Base-by-base conservation (phyloP, 1,140 invertebrate species). In the Trissolcus basalis region DNA sequence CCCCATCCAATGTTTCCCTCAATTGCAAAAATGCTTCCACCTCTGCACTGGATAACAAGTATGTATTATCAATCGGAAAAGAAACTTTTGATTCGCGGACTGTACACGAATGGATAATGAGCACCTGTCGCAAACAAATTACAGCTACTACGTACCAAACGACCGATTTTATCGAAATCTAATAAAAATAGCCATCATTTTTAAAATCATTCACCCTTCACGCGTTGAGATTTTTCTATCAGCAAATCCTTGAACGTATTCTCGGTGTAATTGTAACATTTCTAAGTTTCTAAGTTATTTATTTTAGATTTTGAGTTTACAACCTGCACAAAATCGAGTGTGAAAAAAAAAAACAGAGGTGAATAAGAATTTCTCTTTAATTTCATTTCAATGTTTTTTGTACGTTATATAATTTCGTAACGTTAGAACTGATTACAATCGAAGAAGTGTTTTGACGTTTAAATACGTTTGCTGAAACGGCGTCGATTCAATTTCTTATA, bases 1-100 rank as follows among this genome's bases (percentile, higher is more conserved):
- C n/a, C n/a, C n/a, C 27, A 12, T 36, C 50, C 13, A 49, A 43
- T 15, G 32, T 71, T 49, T 41, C 15, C 50, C 55, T 51, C 16
- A 16, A 60, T 58, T 16, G 16, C 16, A 43, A 58, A n/a, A 41
- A 53, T 47, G 64, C 49, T 36, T 65, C 19, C 50, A 49, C 51
- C 43, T 69, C 64, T 33, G 13, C 61, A 39, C 60, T 9, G 60
- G 59, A 8, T 70, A 65, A 69, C 65, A 65, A 59, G 59, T 70
- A 65, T 19, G 64, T 69, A 75, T 75, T 65, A 65, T 67, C 61
- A 65, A 56, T 60, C 45, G 65, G 45, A 69, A 54, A 64, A 69
- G 39, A 49, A 60, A 71, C 39, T 48, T 27, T 27, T 10, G 33
- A 49, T 45, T 39, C 19, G 33, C 16, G 41, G 13, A 67, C 33